Base-by-base conservation (phyloP, 2,797 vertebrate species). In the Neostethus bicornis region DNA sequence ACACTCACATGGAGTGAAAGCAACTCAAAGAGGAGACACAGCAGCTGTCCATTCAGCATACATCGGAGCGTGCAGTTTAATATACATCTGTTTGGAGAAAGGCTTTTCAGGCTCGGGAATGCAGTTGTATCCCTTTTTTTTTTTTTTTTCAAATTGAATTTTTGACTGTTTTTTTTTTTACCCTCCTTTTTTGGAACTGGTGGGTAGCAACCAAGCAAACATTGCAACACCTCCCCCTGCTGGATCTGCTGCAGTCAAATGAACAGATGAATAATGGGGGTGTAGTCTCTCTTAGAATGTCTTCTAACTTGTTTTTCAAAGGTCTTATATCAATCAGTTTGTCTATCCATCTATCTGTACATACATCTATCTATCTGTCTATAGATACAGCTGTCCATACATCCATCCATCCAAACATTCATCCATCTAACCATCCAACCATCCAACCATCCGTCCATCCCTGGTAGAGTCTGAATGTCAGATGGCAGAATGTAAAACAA, bases 191-290 rank as follows among this genome's bases (percentile, higher is more conserved):
- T 51, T 75, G 34, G 68, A 70, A 49, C 48, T 48, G 51, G 53
- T 51, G 51, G 39, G n/a, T 72, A 54, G 60, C 57, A 66, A 60
- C 20, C 57, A 72, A 79, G 78, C 90, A 89, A 90, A 85, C 79
- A 94, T 81, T 85, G 86, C 90, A 93, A 93, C 90, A 94, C 87
- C 93, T 90, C 94, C 94, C 94, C 92, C 93, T 95, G 90, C 93
- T 93, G 93, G 92, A 92, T 66, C 51, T 74, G 58, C 86, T 78
- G 85, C 84, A 89, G 67, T 85, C 82, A 82, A 75, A 81, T 89
- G 68, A 89, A 74, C 78, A 64, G 71, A 87, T 87, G 82, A 90
- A 85, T 84, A 81, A 85, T 85, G 68, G 60, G 81, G 60, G 4
- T 2, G 10, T 52, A 61, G 31, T 55, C 61, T 61, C 25, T 53